Conservation (phyloP, 2,113 vertebrate genomes). For the Sigmodon hispidus region DNA sequence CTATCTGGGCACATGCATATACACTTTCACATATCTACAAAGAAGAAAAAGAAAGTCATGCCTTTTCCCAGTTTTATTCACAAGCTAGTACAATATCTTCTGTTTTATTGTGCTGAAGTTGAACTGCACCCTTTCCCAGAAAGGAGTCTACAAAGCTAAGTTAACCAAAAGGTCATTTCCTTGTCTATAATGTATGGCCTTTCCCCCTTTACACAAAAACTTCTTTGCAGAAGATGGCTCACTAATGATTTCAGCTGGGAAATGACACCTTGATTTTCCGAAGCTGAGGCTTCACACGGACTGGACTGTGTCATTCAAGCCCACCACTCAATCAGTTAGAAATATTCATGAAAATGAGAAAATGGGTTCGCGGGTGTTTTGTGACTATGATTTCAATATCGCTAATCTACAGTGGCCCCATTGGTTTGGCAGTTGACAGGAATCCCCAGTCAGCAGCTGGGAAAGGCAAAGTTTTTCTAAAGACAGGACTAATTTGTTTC, state of each 20-base stretch:
- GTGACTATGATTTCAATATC: conserved; percentile 12
- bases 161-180: background rate
- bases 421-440: background rate
- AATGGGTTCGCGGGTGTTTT: background rate
- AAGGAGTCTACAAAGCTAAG: background rate
- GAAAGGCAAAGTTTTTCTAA: background rate
- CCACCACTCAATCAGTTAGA: background rate
- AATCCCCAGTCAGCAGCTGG: background rate
- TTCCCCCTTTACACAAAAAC: background rate
- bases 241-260: background rate
- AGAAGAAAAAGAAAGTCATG: background rate
- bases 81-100: background rate
- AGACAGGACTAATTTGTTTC: conserved; percentile 71
- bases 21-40: background rate
- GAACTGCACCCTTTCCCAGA: background rate
- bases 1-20: background rate
- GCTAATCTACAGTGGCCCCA: background rate
- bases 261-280: background rate
- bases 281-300: background rate
- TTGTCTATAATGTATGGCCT: background rate
- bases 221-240: background rate
- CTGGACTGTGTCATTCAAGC: background rate
- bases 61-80: background rate
- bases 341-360: background rate
- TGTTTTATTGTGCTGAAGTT: background rate